Evolutionary conservation across 2,113 vertebrate genomes (phyloP), one percentile per base, ranked within the genome.

Genomic region (Cynocephalus volans): DNA sequence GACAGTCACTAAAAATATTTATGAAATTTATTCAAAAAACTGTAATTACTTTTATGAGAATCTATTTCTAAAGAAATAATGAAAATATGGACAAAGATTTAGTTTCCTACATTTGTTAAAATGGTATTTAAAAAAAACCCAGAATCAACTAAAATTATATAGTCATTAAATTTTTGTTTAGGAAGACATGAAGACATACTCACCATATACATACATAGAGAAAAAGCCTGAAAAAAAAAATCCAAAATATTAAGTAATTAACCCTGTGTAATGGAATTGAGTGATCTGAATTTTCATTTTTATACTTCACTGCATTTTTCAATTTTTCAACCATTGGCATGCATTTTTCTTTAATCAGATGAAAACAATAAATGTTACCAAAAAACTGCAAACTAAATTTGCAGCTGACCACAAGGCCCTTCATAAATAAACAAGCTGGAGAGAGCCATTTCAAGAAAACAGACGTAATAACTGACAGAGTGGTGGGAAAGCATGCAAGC

Each of bases 381-480:
- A 95, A 94, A 97, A 94, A 81, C 94, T 96, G 90, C 72, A 92
- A 95, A 97, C 90, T 94, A 94, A 95, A 67, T 96, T 97, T 96
- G 95, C 93, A 96, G 95, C 93, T 98, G 97, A 98, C 97, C 97
- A 95, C 96, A 96, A 72, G 69, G 56, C 19, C 88, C 85, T 80
- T 97, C 88, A 96, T 96, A 97, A 98, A 97, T 96, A 98, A 98
- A 97, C 95, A 98, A 93, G 77, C 81, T 95, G 45, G 70, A 98
- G 52, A 9, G 26, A 97, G 89, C 50, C 75, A 23, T 97, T 97
- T 97, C 84, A 96, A 95, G 81, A 92, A 96, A 95, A 89, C 92
- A 98, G 93, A 96, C 79, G 6, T 88, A 92, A 96, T 94, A 97
- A 95, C 79, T 65, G 87, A 93, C 75, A 95, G 94, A 50, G 85